These are phyloP conservation scores for Catharus bicknelli DNA, from an alignment of 2,113 vertebrate species.

Conservation along the genomic window DNA sequence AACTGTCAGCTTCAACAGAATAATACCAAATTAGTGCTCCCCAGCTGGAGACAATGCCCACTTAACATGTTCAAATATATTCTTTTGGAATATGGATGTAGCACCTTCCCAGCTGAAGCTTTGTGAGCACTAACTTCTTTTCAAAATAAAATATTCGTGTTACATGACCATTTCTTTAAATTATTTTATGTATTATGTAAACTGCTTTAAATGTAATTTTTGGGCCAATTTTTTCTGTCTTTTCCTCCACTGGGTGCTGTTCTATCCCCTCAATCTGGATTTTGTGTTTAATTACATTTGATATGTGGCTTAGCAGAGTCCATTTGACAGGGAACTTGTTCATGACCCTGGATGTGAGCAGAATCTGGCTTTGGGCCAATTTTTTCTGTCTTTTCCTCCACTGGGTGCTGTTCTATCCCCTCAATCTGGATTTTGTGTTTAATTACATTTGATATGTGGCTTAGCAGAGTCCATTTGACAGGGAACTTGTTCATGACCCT, in stretches of 20 bases:
- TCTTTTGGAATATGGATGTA: background rate
- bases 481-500: background rate
- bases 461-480: background rate
- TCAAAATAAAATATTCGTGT: background rate
- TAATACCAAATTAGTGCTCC: background rate
- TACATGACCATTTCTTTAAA: background rate
- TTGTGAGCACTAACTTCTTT: background rate
- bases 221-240: fast-evolving
- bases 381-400: background rate
- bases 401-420: background rate
- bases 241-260: background rate
- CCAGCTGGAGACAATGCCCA: background rate
- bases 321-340: background rate
- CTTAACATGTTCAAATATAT: background rate
- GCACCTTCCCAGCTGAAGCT: background rate
- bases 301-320: background rate
- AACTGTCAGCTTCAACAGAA: background rate
- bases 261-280: background rate
- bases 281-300: background rate
- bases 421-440: background rate
- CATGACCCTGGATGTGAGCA: background rate
- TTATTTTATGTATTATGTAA: background rate
- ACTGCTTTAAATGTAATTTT: background rate
- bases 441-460: background rate
- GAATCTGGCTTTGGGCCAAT: background rate